phyloP scores from a whole-genome alignment of 2,797 vertebrate genomes.

The Rhinogobio ventralis region DNA sequence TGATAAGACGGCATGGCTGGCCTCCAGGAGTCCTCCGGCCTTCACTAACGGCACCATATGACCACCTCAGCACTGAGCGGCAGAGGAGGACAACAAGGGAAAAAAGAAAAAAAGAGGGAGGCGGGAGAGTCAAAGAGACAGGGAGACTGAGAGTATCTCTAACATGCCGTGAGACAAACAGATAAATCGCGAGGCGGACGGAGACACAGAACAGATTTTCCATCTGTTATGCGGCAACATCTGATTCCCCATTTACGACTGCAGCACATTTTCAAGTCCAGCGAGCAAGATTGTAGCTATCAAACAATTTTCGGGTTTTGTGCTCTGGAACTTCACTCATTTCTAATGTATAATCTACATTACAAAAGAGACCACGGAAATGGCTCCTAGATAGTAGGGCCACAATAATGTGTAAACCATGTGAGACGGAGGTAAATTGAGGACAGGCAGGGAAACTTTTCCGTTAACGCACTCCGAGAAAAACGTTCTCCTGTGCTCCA shows the following conservation, averaged over 20 bases:
- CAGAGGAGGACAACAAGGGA: neutral
- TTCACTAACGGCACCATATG: constrained; percentile 39
- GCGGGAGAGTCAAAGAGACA: neutral
- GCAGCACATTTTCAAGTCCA: constrained; percentile 33
- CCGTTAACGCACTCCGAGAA: constrained; percentile 67
- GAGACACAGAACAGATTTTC: constrained; percentile 44
- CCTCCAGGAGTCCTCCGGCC: constrained; percentile 36
- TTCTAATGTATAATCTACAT: constrained; percentile 28
- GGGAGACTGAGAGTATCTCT: constrained; percentile 30
- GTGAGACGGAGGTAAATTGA: constrained; percentile 43
- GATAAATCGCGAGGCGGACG: neutral
- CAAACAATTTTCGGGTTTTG: neutral
- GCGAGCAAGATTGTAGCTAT: constrained; percentile 27
- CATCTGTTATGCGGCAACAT: constrained; percentile 30
- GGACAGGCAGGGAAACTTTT: constrained; percentile 51
- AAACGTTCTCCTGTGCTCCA: constrained; percentile 40
- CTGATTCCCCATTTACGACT: constrained; percentile 16
- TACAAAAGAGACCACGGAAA: constrained; percentile 16
- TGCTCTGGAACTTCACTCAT: constrained; percentile 7
- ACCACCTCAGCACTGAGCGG: constrained; percentile 14
- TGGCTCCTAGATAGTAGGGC: neutral
- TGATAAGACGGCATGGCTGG: constrained; percentile 42
- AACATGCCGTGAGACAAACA: constrained; percentile 24
- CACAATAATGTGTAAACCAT: constrained; percentile 8
- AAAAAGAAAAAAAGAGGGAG: neutral